Evolutionary conservation across 2,888 invertebrate genomes (phyloP).

Genomic region (Cryptus armator): DNA sequence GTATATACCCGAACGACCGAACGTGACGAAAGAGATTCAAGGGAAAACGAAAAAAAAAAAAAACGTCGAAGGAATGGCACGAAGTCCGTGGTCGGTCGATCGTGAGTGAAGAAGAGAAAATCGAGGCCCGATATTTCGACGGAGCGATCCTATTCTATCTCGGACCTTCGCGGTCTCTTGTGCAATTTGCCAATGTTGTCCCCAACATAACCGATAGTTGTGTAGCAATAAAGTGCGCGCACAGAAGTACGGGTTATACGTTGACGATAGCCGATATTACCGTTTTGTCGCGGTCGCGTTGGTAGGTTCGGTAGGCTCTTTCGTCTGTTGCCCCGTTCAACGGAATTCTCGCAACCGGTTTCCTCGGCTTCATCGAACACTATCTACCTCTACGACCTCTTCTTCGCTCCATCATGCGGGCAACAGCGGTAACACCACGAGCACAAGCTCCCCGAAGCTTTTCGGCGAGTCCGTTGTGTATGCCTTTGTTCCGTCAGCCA

Average conservation of each 20-base stretch:
- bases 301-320: slow-evolving; percentile 17
- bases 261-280: slow-evolving; percentile 34
- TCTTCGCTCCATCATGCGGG: slow-evolving; percentile 2
- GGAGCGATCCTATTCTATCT: slow-evolving; percentile 70
- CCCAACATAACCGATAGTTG: slow-evolving; percentile 69
- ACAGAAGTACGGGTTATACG: slow-evolving; percentile 20
- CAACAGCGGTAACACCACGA: slow-evolving; percentile 21
- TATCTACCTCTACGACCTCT: slow-evolving; percentile 6
- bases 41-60: slow-evolving; percentile 50
- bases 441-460: slow-evolving; percentile 47
- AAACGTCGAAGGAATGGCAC: background rate
- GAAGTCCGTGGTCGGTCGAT: background rate
- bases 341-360: slow-evolving; percentile 28
- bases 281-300: slow-evolving; percentile 22
- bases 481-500: slow-evolving; percentile 54
- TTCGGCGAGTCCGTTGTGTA: slow-evolving; percentile 54
- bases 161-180: slow-evolving; percentile 68
- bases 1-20: slow-evolving; percentile 27
- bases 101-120: slow-evolving; percentile 56
- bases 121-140: slow-evolving; percentile 18
- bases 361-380: background rate
- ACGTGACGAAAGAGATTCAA: slow-evolving; percentile 59
- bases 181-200: slow-evolving; percentile 72
- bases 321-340: slow-evolving; percentile 27
- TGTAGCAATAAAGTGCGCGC: slow-evolving; percentile 19